Evolutionary conservation across 2,113 vertebrate genomes (phyloP).

Genomic region (Tursiops truncatus): DNA sequence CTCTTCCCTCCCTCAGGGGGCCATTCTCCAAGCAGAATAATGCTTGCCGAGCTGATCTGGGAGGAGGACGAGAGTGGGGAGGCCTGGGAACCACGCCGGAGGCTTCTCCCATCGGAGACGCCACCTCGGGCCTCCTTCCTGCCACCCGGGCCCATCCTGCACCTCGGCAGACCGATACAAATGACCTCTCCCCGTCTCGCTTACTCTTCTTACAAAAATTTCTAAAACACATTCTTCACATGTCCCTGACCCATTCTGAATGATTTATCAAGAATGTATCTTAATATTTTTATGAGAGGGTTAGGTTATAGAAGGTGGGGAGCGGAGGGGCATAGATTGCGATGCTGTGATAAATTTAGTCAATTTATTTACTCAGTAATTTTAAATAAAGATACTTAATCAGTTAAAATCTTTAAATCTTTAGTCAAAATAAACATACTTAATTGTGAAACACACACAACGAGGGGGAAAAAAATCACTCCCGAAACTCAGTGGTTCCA

Average conservation of each 20-base stretch:
- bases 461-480: neutral
- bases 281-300: neutral
- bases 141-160: neutral
- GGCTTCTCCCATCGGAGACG: neutral
- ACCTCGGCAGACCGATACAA: neutral
- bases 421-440: slow-evolving; percentile 31
- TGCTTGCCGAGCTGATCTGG: neutral
- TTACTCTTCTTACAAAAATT: neutral
- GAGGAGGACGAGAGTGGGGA: neutral
- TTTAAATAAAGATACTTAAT: slow-evolving; percentile 25
- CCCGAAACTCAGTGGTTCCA: neutral
- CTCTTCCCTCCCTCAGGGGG: no score
- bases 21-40: neutral
- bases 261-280: neutral
- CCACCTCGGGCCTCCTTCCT: neutral
- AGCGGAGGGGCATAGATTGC: neutral
- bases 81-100: neutral
- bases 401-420: neutral
- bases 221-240: slow-evolving; percentile 14
- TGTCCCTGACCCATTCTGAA: neutral
- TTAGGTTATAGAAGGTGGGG: neutral
- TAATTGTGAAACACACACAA: neutral
- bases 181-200: neutral
- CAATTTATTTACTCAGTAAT: neutral
- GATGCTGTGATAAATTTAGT: neutral